phyloP scores from a whole-genome alignment of 2,113 vertebrate genomes.

The Copsychus sechellarum region DNA sequence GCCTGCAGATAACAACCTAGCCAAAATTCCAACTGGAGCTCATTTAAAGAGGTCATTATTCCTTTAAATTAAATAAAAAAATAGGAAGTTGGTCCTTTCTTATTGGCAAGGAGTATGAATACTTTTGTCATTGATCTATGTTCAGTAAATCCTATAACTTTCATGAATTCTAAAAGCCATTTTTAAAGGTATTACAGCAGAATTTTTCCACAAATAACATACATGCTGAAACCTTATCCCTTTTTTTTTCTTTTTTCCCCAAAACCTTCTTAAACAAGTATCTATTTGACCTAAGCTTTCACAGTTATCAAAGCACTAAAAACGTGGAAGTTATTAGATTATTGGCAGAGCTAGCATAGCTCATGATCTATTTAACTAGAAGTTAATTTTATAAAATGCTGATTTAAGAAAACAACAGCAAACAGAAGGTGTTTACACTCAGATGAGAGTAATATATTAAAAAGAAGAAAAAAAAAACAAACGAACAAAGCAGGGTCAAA shows the following conservation, averaged over 20 bases:
- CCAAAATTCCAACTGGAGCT: not conserved
- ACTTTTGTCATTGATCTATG: not conserved
- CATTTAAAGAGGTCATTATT: not conserved
- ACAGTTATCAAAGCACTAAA: not conserved
- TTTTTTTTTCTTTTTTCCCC: no score
- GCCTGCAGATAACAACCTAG: not conserved
- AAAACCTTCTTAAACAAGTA: not conserved
- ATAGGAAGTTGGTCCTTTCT: not conserved
- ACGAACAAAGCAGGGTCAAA: not conserved
- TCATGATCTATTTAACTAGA: not conserved
- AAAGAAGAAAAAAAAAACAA: not conserved
- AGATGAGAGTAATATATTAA: not conserved
- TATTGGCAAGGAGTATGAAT: not conserved
- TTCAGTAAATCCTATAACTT: not conserved
- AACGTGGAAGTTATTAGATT: not conserved
- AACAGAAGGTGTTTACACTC: conserved; percentile 45
- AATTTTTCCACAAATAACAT: not conserved
- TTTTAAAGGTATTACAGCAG: not conserved
- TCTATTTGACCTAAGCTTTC: not conserved
- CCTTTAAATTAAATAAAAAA: not conserved
- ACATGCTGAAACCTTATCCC: not conserved
- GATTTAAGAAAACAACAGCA: not conserved
- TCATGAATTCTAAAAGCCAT: not conserved
- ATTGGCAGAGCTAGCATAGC: not conserved
- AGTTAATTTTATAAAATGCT: conserved; percentile 9